Base-by-base conservation (phyloP, 2,113 vertebrate genomes). In the Siniperca knerii region DNA sequence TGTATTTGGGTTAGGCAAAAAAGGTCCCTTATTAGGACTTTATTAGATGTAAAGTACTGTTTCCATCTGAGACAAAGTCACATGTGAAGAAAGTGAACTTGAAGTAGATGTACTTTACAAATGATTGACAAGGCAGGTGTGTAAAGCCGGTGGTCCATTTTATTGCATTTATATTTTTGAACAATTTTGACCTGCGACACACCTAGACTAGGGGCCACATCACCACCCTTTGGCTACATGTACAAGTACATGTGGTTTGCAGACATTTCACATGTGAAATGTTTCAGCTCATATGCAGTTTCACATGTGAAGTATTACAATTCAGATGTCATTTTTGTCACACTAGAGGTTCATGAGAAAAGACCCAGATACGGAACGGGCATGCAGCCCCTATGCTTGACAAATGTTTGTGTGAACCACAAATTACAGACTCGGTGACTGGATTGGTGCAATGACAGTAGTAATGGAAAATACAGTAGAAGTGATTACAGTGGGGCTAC, bases 91-190 rank as follows among this genome's bases (percentile, higher is more conserved):
- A 25, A 55, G 11, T n/a, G 21, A 58, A 54, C 23, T 62, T 61
- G 4, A 37, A 57, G 44, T 18, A 64, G 60, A 35, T 10, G 6
- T 80, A 67, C 81, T 81, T 86, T 0, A 57, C 69, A 66, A 90
- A 93, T 94, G 79, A 92, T 92, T 94, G 84, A 93, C 87, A 69
- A 42, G 21, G 35, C 8, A 23, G 82, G 74, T 75, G 75, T 82
- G 74, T 89, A 73, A 87, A 84, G 75, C 76, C 15, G 11, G 73
- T 66, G 72, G 71, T 86, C 58, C 75, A 87, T 77, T 54, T 76
- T 77, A 89, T 91, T 90, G 33, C 40, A 8, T 86, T 68, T 90
- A 58, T 91, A 64, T 82, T 89, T 86, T 68, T 84, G 70, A 88
- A 92, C 82, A 86, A 37, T 37, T 92, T 81, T 93, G 87, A 92